phyloP scores from a whole-genome alignment of 2,888 invertebrate genomes.

The Prosopocoilus inquinatus region DNA sequence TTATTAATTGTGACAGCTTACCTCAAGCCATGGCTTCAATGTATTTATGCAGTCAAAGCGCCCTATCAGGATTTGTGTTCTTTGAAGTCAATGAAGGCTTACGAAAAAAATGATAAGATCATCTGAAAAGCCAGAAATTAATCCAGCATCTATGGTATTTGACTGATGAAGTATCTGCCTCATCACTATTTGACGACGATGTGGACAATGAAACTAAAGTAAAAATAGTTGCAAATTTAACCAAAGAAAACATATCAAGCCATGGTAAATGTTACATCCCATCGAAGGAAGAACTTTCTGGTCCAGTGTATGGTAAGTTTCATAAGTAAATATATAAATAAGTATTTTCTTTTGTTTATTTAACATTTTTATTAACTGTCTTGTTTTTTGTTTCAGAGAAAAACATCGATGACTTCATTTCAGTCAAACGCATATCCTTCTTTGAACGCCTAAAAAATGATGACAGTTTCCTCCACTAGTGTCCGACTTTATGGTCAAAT shows the following conservation, averaged over 20 bases:
- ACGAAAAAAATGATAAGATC: slow-evolving; percentile 12
- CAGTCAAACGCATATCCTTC: not conserved
- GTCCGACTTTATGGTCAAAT: not conserved
- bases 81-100: slow-evolving; percentile 22
- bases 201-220: not conserved
- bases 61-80: slow-evolving; percentile 24
- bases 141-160: too few relatives aligned
- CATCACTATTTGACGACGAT: too few relatives aligned
- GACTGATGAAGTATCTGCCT: too few relatives aligned
- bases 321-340: too few relatives aligned
- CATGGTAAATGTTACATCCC: too few relatives aligned
- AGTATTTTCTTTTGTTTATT: too few relatives aligned
- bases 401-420: too few relatives aligned
- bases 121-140: too few relatives aligned
- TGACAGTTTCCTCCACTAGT: not conserved
- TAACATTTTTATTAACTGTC: too few relatives aligned
- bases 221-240: not conserved
- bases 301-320: too few relatives aligned
- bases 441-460: not conserved
- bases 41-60: slow-evolving; percentile 27
- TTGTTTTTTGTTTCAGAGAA: too few relatives aligned
- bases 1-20: slow-evolving; percentile 28
- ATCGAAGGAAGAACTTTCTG: too few relatives aligned
- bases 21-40: slow-evolving; percentile 36
- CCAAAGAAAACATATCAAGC: not conserved